Evolutionary conservation across 1,140 invertebrate genomes (phyloP).

Genomic region (Drosophila miranda): DNA sequence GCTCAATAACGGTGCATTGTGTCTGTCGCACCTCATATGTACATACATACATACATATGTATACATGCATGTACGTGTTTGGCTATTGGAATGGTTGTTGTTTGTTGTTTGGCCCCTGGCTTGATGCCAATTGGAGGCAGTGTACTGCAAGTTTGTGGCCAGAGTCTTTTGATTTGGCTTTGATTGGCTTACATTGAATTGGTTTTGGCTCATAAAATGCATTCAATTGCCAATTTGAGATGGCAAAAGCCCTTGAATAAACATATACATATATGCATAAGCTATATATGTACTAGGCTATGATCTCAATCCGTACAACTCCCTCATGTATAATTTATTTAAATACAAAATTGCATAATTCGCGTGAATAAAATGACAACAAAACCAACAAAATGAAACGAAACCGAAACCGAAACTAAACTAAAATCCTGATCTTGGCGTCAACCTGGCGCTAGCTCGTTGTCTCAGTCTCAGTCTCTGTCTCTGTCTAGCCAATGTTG

Average conservation of each 20-base stretch:
- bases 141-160: slow-evolving; percentile 50
- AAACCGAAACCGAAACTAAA: slow-evolving; percentile 51
- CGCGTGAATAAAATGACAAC: slow-evolving; percentile 49
- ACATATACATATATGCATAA: neutral
- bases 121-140: slow-evolving; percentile 34
- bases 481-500: neutral
- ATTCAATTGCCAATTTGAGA: slow-evolving; percentile 39
- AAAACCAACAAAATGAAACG: slow-evolving; percentile 20
- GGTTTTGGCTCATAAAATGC: slow-evolving; percentile 56
- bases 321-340: slow-evolving; percentile 35
- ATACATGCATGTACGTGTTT: neutral
- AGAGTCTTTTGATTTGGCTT: slow-evolving; percentile 67
- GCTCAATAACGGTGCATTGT: slow-evolving; percentile 79
- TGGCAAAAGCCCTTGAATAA: slow-evolving; percentile 60
- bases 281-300: neutral
- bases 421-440: slow-evolving; percentile 72
- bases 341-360: slow-evolving; percentile 66
- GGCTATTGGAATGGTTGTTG: slow-evolving; percentile 9
- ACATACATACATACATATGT: neutral
- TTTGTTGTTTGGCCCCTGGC: slow-evolving; percentile 2
- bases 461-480: no score
- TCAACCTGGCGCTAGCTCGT: slow-evolving; percentile 53
- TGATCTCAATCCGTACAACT: neutral
- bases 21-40: slow-evolving; percentile 41
- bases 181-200: slow-evolving; percentile 53